Conservation (phyloP, 2,888 invertebrate species). For the Lasioglossum malachurum region DNA sequence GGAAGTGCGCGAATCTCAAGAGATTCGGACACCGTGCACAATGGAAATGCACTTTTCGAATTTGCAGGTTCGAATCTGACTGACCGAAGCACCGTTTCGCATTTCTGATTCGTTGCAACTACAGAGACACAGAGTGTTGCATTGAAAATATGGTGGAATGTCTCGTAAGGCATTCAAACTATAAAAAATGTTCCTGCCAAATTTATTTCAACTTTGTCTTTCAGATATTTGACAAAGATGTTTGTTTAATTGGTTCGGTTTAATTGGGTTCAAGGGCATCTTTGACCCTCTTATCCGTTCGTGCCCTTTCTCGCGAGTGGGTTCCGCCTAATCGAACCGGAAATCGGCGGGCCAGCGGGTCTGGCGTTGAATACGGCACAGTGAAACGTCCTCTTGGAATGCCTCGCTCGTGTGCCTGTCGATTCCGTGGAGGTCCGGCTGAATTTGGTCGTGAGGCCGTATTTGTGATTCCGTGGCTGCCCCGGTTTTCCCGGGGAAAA, state of each 20-base stretch:
- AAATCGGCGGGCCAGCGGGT: conserved; percentile 40
- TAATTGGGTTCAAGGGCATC: conserved; percentile 3
- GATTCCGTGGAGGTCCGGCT: conserved; percentile 28
- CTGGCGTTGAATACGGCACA: conserved; percentile 52
- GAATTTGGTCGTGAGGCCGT: conserved; percentile 46
- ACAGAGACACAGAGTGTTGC: too few relatives aligned
- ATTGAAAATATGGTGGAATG: too few relatives aligned
- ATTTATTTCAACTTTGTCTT: too few relatives aligned
- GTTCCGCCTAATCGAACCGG: conserved; percentile 42
- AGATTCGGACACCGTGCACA: background rate
- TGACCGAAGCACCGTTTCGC: background rate
- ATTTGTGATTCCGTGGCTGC: conserved; percentile 62
- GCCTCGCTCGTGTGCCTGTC: conserved; percentile 46
- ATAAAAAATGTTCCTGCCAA: too few relatives aligned
- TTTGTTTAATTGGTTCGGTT: too few relatives aligned
- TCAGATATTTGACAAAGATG: too few relatives aligned
- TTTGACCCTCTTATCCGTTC: background rate
- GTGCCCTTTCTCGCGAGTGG: conserved; percentile 11
- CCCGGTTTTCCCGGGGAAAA: conserved; percentile 20
- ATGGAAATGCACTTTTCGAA: background rate
- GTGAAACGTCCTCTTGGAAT: conserved; percentile 48
- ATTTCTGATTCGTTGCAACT: background rate
- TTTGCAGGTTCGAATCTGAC: background rate
- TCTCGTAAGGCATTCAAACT: too few relatives aligned
- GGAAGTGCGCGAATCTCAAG: background rate